phyloP scores from a whole-genome alignment of 1,140 invertebrate species.

The Saxidomus purpurata region DNA sequence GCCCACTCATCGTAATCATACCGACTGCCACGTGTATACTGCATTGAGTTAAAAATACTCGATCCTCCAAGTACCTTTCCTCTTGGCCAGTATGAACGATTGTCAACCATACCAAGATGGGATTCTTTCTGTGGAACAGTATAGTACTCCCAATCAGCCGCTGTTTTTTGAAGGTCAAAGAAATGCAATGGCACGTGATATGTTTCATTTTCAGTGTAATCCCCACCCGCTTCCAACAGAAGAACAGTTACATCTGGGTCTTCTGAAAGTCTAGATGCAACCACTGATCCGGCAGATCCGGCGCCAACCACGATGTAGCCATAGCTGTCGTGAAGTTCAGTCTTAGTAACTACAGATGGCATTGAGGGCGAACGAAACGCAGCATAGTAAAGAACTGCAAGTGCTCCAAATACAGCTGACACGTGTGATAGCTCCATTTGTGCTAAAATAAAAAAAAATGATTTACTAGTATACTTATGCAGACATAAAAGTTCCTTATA shows the following conservation, averaged over 20 bases:
- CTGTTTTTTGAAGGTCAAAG: slow-evolving; percentile 49
- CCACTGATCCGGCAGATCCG: slow-evolving; percentile 92
- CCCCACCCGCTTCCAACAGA: slow-evolving; percentile 95
- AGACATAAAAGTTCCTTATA: too few species aligned
- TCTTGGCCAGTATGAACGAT: slow-evolving; percentile 84
- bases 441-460: too few species aligned
- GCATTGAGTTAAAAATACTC: slow-evolving; percentile 97
- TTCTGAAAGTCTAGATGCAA: slow-evolving; percentile 96
- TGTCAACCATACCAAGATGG: slow-evolving; percentile 90
- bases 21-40: slow-evolving; percentile 96
- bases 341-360: background rate
- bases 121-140: slow-evolving; percentile 93
- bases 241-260: slow-evolving; percentile 91
- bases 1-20: slow-evolving; percentile 98
- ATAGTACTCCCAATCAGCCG: slow-evolving; percentile 96
- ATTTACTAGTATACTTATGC: too few species aligned
- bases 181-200: slow-evolving; percentile 70
- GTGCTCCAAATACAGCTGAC: too few species aligned
- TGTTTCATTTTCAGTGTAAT: slow-evolving; percentile 96
- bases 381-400: too few species aligned
- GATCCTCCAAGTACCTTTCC: slow-evolving; percentile 90
- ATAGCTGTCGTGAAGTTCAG: slow-evolving; percentile 9
- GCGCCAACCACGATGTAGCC: slow-evolving; percentile 44
- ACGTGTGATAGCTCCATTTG: too few species aligned
- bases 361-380: background rate